Conservation (phyloP, 2,113 vertebrate species). For the Sisor rabdophorus region DNA sequence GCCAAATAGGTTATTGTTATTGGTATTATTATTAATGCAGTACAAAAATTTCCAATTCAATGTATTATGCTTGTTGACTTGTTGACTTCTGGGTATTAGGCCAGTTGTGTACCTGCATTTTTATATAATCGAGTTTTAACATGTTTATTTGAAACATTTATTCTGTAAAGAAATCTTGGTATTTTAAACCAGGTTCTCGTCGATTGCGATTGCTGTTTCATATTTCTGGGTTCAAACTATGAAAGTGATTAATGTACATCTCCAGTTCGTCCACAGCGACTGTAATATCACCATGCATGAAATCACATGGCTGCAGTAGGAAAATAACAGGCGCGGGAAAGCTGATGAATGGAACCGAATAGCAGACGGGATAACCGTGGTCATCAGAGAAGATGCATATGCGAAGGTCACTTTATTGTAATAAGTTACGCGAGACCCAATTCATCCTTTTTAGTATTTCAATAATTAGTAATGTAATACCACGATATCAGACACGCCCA, state of each 20-base stretch:
- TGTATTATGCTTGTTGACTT: background rate
- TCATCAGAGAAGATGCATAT: background rate
- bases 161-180: slow-evolving; percentile 52
- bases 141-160: slow-evolving; percentile 49
- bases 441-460: background rate
- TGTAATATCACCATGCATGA: slow-evolving; percentile 9
- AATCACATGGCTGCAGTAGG: background rate
- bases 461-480: no score
- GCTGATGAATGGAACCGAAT: background rate
- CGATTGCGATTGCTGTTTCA: slow-evolving; percentile 25
- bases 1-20: no score
- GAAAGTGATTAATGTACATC: background rate
- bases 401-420: background rate
- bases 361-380: background rate
- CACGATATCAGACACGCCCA: background rate
- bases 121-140: slow-evolving; percentile 42
- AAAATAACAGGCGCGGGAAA: background rate
- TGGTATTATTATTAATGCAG: background rate
- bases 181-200: slow-evolving; percentile 43
- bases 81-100: background rate
- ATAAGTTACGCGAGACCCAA: background rate
- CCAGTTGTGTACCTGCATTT: background rate
- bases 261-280: background rate
- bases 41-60: background rate
- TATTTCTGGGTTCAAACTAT: slow-evolving; percentile 50